Evolutionary conservation across 2,888 invertebrate species (phyloP).

Genomic region (Cerceris ruficornis): DNA sequence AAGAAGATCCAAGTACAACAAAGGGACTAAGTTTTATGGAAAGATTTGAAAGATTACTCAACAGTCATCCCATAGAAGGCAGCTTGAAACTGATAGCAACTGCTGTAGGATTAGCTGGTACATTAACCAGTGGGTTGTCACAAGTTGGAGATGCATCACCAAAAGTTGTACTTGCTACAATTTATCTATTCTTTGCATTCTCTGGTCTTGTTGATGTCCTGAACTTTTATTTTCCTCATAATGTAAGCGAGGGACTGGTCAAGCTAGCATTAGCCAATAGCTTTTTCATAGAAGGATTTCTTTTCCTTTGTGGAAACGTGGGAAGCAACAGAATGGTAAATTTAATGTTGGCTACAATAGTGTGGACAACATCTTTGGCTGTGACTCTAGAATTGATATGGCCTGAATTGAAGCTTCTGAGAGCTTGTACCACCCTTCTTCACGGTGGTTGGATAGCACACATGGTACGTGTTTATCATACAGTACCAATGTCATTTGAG

Average conservation of each 20-base stretch:
- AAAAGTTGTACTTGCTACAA: slow-evolving; percentile 78
- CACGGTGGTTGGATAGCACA: slow-evolving; percentile 77
- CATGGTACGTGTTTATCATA: slow-evolving; percentile 71
- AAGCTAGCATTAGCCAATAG: slow-evolving; percentile 79
- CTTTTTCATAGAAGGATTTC: slow-evolving; percentile 79
- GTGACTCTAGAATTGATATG: slow-evolving; percentile 74
- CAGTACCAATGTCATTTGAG: slow-evolving; percentile 40
- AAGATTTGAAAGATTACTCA: slow-evolving; percentile 65
- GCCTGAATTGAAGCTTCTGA: slow-evolving; percentile 74
- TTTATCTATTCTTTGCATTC: slow-evolving; percentile 80
- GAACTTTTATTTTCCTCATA: slow-evolving; percentile 79
- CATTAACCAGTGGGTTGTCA: slow-evolving; percentile 70
- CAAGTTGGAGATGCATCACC: slow-evolving; percentile 68
- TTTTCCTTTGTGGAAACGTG: slow-evolving; percentile 71
- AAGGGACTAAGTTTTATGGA: slow-evolving; percentile 61
- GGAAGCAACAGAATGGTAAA: slow-evolving; percentile 61
- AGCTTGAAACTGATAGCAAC: slow-evolving; percentile 75
- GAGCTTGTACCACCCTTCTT: slow-evolving; percentile 71
- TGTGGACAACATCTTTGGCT: slow-evolving; percentile 72
- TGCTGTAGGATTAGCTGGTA: slow-evolving; percentile 73
- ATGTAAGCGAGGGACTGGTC: slow-evolving; percentile 76
- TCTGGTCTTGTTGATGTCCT: slow-evolving; percentile 80
- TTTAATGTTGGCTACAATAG: slow-evolving; percentile 67
- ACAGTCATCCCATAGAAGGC: slow-evolving; percentile 74
- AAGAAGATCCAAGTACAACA: slow-evolving; percentile 50